Percentiles rank a stretch among this genome's conserved stretches.
phyloP scores from a whole-genome alignment of 2,113 vertebrate species.

The Pseudonaja textilis region DNA sequence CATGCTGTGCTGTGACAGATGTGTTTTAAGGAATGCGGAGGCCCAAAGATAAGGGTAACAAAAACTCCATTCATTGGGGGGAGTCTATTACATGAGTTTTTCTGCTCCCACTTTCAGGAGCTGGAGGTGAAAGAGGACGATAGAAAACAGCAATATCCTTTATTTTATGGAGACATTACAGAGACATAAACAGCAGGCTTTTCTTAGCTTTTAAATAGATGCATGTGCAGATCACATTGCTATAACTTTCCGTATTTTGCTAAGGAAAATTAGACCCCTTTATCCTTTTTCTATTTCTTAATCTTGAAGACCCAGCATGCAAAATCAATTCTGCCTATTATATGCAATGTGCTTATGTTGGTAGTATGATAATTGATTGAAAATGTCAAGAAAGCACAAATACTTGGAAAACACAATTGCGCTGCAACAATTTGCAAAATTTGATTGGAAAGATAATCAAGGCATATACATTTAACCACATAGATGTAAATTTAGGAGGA shows the following conservation, averaged over 20 bases:
- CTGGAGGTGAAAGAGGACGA: conserved; percentile 35
- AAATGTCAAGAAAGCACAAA: not conserved
- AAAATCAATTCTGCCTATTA: not conserved
- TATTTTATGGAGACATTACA: conserved; percentile 37
- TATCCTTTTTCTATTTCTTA: not conserved
- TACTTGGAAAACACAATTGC: not conserved
- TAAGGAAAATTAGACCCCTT: not conserved
- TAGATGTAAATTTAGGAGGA: not conserved
- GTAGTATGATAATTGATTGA: not conserved
- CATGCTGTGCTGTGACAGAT: conserved; percentile 62
- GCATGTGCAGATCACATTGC: conserved; percentile 30
- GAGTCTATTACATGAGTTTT: not conserved
- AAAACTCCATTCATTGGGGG: conserved; percentile 52
- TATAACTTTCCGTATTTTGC: not conserved
- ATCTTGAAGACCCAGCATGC: not conserved
- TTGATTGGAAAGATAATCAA: not conserved
- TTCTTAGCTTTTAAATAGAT: not conserved
- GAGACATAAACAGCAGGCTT: not conserved
- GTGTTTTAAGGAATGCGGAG: conserved; percentile 62
- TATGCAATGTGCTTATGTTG: not conserved
- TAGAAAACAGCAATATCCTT: conserved; percentile 43
- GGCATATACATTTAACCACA: not conserved
- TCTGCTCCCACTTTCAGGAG: conserved; percentile 31
- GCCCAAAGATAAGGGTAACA: conserved; percentile 63
- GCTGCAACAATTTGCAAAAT: not conserved